These are phyloP conservation scores for Dasypolia templi DNA, from an alignment of 2,888 invertebrate genomes.

Conservation along the genomic window DNA sequence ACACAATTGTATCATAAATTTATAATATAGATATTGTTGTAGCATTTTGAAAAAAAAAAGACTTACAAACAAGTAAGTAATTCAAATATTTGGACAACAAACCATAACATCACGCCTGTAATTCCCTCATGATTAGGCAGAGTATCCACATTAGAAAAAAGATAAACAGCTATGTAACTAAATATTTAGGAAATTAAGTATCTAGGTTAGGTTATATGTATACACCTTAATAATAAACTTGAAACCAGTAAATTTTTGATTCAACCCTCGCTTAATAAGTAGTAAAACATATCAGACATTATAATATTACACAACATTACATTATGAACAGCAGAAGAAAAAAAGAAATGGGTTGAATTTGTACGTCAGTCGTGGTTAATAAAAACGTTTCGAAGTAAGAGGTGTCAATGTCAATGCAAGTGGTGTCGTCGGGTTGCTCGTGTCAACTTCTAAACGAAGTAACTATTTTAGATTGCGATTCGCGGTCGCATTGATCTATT, in stretches of 20 bases:
- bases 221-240: too few species aligned
- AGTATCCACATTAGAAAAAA: neutral
- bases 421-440: neutral
- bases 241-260: neutral
- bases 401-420: conserved; percentile 21
- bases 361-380: conserved; percentile 23
- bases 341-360: conserved; percentile 12
- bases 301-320: conserved; percentile 6
- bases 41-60: neutral
- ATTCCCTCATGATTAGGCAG: neutral
- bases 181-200: neutral
- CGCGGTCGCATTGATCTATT: neutral
- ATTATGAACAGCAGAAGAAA: neutral
- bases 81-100: neutral
- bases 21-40: too few species aligned
- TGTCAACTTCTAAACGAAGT: conserved; percentile 14
- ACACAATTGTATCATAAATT: too few species aligned
- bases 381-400: conserved; percentile 27
- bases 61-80: neutral
- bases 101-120: neutral
- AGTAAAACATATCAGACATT: conserved; percentile 9
- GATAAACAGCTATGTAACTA: neutral
- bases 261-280: neutral
- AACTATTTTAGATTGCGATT: conserved; percentile 8
- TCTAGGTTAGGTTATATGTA: too few species aligned